phyloP scores from a whole-genome alignment of 2,888 invertebrate genomes.

The Drosophila paranaensis region DNA sequence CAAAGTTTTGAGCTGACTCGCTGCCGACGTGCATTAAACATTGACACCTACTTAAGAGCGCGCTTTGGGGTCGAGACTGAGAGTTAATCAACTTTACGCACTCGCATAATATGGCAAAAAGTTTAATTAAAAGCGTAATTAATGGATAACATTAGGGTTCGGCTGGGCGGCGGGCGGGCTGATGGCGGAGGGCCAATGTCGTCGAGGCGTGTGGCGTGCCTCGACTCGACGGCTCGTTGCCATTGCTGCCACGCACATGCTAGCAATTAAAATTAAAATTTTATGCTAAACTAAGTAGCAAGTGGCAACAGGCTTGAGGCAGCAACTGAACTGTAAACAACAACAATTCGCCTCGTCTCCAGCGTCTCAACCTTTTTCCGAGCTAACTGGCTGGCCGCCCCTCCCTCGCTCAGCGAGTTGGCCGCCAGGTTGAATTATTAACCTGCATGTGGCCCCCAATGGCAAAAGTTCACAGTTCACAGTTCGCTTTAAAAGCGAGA shows the following conservation, averaged over 20 bases:
- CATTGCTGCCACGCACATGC: constrained; percentile 75
- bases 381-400: constrained; percentile 14
- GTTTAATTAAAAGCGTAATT: constrained; percentile 81
- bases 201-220: constrained; percentile 20
- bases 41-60: constrained; percentile 60
- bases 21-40: constrained; percentile 61
- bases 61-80: constrained; percentile 12
- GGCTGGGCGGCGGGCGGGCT: not conserved
- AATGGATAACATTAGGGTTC: constrained; percentile 46
- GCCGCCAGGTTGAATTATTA: constrained; percentile 62
- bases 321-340: constrained; percentile 16
- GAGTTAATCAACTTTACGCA: constrained; percentile 79
- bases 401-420: constrained; percentile 23
- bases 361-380: not conserved
- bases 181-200: constrained; percentile 3
- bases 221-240: constrained; percentile 29
- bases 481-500: constrained; percentile 35
- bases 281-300: constrained; percentile 80
- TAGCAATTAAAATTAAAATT: constrained; percentile 80
- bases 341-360: not conserved
- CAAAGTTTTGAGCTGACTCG: constrained; percentile 25
- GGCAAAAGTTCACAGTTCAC: constrained; percentile 47
- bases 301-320: constrained; percentile 43
- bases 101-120: constrained; percentile 68
- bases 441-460: constrained; percentile 50